These are phyloP conservation scores for Aptenodytes forsteri DNA, from an alignment of 2,113 vertebrate genomes.

Conservation along the genomic window DNA sequence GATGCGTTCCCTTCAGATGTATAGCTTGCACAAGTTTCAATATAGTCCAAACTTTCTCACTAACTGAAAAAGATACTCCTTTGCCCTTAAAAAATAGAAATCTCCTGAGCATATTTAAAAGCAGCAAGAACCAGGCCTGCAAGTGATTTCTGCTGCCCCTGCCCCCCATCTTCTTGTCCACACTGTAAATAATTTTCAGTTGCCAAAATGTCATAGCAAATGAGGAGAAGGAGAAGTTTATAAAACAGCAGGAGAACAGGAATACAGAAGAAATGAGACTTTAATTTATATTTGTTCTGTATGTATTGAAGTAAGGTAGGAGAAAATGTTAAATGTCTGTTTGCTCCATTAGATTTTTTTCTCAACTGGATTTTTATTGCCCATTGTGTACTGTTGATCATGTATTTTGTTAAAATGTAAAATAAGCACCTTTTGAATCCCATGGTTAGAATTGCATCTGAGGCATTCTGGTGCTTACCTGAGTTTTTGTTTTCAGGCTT, in stretches of 20 bases:
- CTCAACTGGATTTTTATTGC: background rate
- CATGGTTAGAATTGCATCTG: background rate
- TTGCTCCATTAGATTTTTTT: constrained; percentile 38
- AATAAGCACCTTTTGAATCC: background rate
- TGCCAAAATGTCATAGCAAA: constrained; percentile 45
- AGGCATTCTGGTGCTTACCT: background rate
- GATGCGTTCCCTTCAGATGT: background rate
- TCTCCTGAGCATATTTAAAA: constrained; percentile 16
- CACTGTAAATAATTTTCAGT: constrained; percentile 36
- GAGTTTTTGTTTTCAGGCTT: constrained; percentile 9
- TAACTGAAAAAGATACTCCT: background rate
- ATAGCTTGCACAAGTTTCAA: background rate
- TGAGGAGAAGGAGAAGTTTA: constrained; percentile 54
- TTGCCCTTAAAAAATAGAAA: background rate
- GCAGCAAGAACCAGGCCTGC: constrained; percentile 11
- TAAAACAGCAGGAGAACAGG: constrained; percentile 58
- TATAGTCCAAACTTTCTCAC: background rate
- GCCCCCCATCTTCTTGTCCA: background rate
- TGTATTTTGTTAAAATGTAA: background rate
- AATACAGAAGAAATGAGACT: constrained; percentile 24
- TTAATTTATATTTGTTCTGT: constrained; percentile 41
- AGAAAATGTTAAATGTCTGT: constrained; percentile 9
- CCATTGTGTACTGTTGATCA: background rate
- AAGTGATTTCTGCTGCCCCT: constrained; percentile 24
- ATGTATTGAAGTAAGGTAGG: background rate